Conservation (phyloP, 2,113 vertebrate species). For the Sterrhoptilus dennistouni region DNA sequence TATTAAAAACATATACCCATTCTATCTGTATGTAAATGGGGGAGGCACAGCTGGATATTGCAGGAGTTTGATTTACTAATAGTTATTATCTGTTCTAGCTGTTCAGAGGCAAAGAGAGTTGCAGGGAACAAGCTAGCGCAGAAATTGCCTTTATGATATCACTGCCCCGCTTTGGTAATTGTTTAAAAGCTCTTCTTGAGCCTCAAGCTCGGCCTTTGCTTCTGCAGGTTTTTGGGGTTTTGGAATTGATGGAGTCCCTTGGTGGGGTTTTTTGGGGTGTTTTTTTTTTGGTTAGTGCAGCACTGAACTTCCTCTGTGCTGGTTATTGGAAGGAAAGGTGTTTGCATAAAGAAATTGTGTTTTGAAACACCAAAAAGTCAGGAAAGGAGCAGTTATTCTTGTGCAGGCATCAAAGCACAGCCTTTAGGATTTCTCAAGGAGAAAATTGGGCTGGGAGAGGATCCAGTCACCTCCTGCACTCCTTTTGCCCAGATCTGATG, state of each 20-base stretch:
- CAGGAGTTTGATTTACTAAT: slow-evolving; percentile 99
- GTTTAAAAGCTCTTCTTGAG: slow-evolving; percentile 74
- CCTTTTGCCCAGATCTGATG: background rate
- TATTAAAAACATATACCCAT: slow-evolving; percentile 98
- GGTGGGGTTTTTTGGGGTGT: background rate
- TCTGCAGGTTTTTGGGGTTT: background rate
- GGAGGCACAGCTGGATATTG: slow-evolving; percentile 95
- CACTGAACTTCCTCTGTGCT: background rate
- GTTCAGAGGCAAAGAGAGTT: slow-evolving; percentile 84
- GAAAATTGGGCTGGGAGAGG: background rate
- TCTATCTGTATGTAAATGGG: slow-evolving; percentile 99
- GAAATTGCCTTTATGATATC: slow-evolving; percentile 93
- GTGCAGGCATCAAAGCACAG: background rate
- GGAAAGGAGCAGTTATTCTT: background rate
- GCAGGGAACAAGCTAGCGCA: slow-evolving; percentile 84
- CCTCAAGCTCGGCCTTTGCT: slow-evolving; percentile 45
- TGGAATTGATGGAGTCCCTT: background rate
- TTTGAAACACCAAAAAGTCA: background rate
- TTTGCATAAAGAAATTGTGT: background rate
- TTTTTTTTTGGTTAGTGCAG: background rate
- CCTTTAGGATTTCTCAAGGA: background rate
- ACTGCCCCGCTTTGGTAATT: slow-evolving; percentile 72
- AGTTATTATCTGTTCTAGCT: slow-evolving; percentile 99
- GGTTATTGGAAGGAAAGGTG: background rate
- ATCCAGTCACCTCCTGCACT: background rate